Evolutionary conservation across 2,888 invertebrate genomes (phyloP), one percentile per base, ranked within the genome.

Genomic region (Apodemia zela): DNA sequence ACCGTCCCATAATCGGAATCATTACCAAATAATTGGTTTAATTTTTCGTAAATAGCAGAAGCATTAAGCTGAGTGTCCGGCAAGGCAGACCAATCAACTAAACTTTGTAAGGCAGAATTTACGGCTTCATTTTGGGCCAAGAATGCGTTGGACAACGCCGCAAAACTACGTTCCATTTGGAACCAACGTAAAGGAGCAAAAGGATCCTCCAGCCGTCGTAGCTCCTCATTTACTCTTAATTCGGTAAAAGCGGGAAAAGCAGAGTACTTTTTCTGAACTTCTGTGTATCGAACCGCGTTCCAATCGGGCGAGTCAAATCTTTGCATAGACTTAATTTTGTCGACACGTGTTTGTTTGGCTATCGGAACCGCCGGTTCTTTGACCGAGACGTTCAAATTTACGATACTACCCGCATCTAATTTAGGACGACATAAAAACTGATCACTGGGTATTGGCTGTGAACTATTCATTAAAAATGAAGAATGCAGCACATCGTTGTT

Each of bases 121-220:
- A 68, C 57, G 11, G 13, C 33, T 29, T 68, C 62, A 47, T 68
- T 69, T 62, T 68, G 68, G 45, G 65, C 65, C n/a, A 69, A 60
- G 54, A 68, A 58, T 0, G 68, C 71, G 61, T 70, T 68, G 0
- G 68, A 67, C 49, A 67, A 62, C 1, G 69, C 67, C 10, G 68
- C 68, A 60, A 66, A 67, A 59, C 66, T 69, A 59, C 66, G 66
- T 64, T 68, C 68, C 63, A 68, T 66, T 62, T 65, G 64, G 49
- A 62, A 60, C 64, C 65, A 67, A 21, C 42, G 54, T 2, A 65
- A 6, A 0, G 62, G 65, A 15, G 60, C 33, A 17, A 15, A 35
- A 15, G 63, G 59, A 33, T 65, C 62, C 21, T 65, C 65, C 11
- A 69, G 61, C 35, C 60, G 51, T 49, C 65, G 57, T n/a, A 69